Base-by-base conservation (phyloP, 2,888 invertebrate species). In the Meloe dianella region DNA sequence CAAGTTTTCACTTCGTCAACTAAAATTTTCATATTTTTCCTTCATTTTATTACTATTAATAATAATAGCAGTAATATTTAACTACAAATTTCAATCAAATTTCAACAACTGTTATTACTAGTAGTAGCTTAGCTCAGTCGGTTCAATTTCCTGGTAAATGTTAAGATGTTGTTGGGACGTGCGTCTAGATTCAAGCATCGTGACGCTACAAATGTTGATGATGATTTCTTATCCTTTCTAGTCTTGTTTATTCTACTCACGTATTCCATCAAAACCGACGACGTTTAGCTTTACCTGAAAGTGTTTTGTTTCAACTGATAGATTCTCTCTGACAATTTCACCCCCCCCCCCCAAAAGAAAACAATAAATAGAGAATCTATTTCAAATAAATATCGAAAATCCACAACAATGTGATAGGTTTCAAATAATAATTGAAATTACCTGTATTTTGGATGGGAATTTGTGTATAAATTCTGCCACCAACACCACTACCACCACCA, bases 191-290 rank as follows among this genome's bases (percentile, higher is more conserved):
- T 20, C 47, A 9, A 9, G 47, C 47, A 47, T 47, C 47, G 47
- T 47, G 47, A 47, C 47, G 47, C 47, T 47, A 47, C 47, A 47
- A 47, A 47, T 20, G 47, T 20, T 47, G 47, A 47, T 47, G 47
- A 47, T 47, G 47, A 47, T 20, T 20, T 20, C 20, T 20, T 62
- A 63, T 64, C 67, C 64, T 17, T 8, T n/a, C 57, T 56, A 66
- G 59, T 63, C 62, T 64, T 68, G 71, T 65, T 66, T 72, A 77
- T 77, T 77, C 76, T 60, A 64, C 69, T 74, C 79, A 79, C 78
- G 79, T 79, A 75, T 77, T 75, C 75, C 77, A 77, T 78, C 77
- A 77, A 78, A 77, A 75, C 74, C 74, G 72, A 73, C 74, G 72
- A 73, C 75, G 73, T 75, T 78, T 77, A 75, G 75, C 73, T 71